Evolutionary conservation across 2,113 vertebrate species (phyloP).

Genomic region (Rhynchopsitta pachyrhyncha): DNA sequence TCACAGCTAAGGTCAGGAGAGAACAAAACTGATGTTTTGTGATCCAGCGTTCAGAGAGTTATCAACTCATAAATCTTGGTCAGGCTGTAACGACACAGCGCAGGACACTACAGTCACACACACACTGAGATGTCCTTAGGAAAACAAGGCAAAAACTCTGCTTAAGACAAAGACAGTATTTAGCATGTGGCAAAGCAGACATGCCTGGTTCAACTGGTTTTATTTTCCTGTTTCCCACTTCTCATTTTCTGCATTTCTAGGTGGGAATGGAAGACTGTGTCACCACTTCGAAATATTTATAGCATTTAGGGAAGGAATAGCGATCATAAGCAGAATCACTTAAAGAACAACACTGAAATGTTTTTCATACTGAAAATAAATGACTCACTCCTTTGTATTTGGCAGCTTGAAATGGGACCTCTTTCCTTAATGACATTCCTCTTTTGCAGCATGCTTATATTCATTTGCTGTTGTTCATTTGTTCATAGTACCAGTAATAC

Average conservation of each 20-base stretch:
- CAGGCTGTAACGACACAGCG: constrained; percentile 52
- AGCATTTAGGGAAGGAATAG: constrained; percentile 51
- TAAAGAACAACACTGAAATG: constrained; percentile 59
- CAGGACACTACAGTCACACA: constrained; percentile 44
- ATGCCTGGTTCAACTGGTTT: constrained; percentile 19
- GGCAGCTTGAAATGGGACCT: constrained; percentile 67
- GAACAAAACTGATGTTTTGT: constrained; percentile 70
- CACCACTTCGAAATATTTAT: constrained; percentile 37
- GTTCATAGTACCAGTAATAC: constrained; percentile 20
- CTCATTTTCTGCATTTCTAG: background rate
- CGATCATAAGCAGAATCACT: constrained; percentile 58
- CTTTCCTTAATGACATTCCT: constrained; percentile 63
- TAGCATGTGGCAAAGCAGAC: constrained; percentile 3
- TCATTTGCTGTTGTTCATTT: constrained; percentile 51
- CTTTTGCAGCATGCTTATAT: constrained; percentile 26
- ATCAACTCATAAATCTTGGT: constrained; percentile 75
- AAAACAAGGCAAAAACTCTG: background rate
- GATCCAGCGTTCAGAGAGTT: constrained; percentile 68
- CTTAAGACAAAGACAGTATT: background rate
- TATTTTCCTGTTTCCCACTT: constrained; percentile 31
- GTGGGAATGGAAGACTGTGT: constrained; percentile 7
- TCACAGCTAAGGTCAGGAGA: constrained; percentile 63
- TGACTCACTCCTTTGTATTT: constrained; percentile 62
- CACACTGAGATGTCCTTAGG: background rate
- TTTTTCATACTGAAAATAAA: constrained; percentile 67